Percentiles rank a stretch among this genome's conserved stretches.
Conservation (phyloP, 2,888 invertebrate genomes). For the Leptopilina myrica region DNA sequence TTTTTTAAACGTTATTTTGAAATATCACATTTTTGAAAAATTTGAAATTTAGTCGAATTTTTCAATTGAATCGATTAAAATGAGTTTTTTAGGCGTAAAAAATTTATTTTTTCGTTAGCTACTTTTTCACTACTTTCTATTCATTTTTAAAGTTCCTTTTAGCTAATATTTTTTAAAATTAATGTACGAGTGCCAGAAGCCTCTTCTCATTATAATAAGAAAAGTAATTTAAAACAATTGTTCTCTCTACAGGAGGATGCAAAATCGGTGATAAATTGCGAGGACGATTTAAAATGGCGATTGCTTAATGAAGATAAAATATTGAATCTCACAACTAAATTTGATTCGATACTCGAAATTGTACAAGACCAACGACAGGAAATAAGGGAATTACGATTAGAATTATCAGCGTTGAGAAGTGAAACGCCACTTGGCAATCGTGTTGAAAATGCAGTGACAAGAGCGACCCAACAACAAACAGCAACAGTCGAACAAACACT, state of each 20-base stretch:
- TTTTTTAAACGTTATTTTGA: too few relatives aligned
- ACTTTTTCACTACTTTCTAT: too few relatives aligned
- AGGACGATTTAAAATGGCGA: slow-evolving; percentile 59
- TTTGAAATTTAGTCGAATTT: too few relatives aligned
- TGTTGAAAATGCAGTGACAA: slow-evolving; percentile 67
- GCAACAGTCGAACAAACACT: slow-evolving; percentile 67
- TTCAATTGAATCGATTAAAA: too few relatives aligned
- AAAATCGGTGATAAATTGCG: slow-evolving; percentile 43
- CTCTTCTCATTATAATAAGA: background rate
- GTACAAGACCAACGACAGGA: slow-evolving; percentile 71
- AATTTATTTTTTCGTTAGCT: too few relatives aligned
- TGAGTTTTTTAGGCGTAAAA: too few relatives aligned
- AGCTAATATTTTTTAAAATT: too few relatives aligned
- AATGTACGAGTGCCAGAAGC: too few relatives aligned
- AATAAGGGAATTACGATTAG: slow-evolving; percentile 66
- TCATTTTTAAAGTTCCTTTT: too few relatives aligned
- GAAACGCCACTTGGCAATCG: slow-evolving; percentile 66
- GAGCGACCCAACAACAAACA: slow-evolving; percentile 68
- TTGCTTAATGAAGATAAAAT: slow-evolving; percentile 59
- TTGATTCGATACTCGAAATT: slow-evolving; percentile 67
- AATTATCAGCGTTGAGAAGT: slow-evolving; percentile 67
- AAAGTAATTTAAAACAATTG: too few relatives aligned
- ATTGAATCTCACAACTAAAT: slow-evolving; percentile 64
- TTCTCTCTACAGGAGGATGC: slow-evolving; percentile 50
- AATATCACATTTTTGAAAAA: too few relatives aligned